These are phyloP conservation scores for Monopterus albus DNA, from an alignment of 2,113 vertebrate species.

Conservation along the genomic window DNA sequence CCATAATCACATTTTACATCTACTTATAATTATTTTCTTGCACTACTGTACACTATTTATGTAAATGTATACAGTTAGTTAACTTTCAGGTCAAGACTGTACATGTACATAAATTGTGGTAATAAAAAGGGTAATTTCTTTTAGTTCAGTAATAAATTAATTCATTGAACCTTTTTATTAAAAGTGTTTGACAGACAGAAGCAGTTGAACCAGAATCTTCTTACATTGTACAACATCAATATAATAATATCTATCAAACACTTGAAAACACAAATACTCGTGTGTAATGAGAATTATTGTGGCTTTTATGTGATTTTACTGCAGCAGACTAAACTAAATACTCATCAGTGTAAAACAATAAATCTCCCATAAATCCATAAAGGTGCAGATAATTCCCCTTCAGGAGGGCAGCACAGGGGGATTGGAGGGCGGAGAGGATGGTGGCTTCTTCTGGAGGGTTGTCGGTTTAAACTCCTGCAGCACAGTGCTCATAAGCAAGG, in stretches of 20 bases:
- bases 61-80: too few relatives aligned
- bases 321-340: slow-evolving; percentile 65
- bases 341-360: slow-evolving; percentile 79
- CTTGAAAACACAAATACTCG: slow-evolving; percentile 50
- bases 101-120: too few relatives aligned
- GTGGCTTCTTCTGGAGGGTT: neutral
- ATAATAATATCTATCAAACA: slow-evolving; percentile 47
- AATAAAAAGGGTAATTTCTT: too few relatives aligned
- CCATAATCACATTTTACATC: too few relatives aligned
- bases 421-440: neutral
- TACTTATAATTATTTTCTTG: too few relatives aligned
- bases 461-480: slow-evolving; percentile 10
- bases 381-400: slow-evolving; percentile 59
- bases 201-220: neutral
- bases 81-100: too few relatives aligned
- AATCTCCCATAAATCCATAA: slow-evolving; percentile 79
- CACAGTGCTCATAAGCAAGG: neutral
- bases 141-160: too few relatives aligned
- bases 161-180: too few relatives aligned
- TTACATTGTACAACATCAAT: slow-evolving; percentile 14
- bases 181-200: neutral
- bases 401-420: slow-evolving; percentile 5
- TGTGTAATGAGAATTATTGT: slow-evolving; percentile 44
- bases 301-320: slow-evolving; percentile 67
- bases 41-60: too few relatives aligned